Evolutionary conservation across 2,888 invertebrate species (phyloP).

Genomic region (Sceliomorpha sp.): DNA sequence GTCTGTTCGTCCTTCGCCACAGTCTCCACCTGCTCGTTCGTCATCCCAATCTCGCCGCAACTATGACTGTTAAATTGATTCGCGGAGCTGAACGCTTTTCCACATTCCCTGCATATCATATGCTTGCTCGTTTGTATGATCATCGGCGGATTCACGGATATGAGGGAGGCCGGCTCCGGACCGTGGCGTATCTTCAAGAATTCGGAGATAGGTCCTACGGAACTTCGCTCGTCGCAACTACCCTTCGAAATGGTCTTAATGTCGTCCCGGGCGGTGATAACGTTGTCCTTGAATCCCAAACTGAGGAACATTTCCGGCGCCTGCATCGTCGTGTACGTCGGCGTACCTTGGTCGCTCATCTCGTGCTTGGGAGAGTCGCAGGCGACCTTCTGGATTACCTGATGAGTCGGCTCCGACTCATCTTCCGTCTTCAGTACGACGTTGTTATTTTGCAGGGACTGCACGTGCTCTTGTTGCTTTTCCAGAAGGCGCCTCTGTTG

Average conservation of each 20-base stretch:
- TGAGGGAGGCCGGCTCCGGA: slow-evolving; percentile 60
- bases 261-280: slow-evolving; percentile 70
- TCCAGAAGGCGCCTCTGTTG: slow-evolving; percentile 73
- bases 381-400: slow-evolving; percentile 67
- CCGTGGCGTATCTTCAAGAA: slow-evolving; percentile 74
- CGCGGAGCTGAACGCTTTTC: slow-evolving; percentile 71
- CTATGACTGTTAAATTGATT: slow-evolving; percentile 72
- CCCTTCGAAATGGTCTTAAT: slow-evolving; percentile 72
- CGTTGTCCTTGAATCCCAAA: slow-evolving; percentile 72
- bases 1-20: slow-evolving; percentile 55
- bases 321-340: slow-evolving; percentile 72
- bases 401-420: slow-evolving; percentile 66
- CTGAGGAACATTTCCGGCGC: slow-evolving; percentile 76
- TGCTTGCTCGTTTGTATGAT: slow-evolving; percentile 69
- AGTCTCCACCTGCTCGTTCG: slow-evolving; percentile 66
- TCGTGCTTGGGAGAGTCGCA: slow-evolving; percentile 70
- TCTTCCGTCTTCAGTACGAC: slow-evolving; percentile 68
- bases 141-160: slow-evolving; percentile 75
- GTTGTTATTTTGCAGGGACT: slow-evolving; percentile 73
- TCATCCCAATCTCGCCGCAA: slow-evolving; percentile 62
- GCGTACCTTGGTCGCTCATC: slow-evolving; percentile 64
- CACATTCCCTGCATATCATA: slow-evolving; percentile 75
- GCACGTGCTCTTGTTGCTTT: slow-evolving; percentile 69
- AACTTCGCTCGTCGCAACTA: slow-evolving; percentile 71
- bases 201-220: slow-evolving; percentile 77